phyloP scores from a whole-genome alignment of 2,797 vertebrate species.

The Cephalopachus bancanus region DNA sequence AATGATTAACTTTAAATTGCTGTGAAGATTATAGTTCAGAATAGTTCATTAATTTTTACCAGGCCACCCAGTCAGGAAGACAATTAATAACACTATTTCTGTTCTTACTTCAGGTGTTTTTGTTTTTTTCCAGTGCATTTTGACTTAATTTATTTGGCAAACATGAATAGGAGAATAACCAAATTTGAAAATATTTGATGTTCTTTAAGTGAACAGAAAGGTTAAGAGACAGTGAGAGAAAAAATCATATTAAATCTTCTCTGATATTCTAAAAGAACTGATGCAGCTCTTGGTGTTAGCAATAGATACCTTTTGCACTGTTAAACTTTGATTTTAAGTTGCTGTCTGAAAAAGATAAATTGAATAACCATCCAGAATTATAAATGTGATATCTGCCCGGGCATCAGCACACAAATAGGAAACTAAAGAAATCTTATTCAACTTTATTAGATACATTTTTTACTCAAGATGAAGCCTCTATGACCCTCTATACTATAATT shows the following conservation, averaged over 20 bases:
- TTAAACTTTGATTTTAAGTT: slow-evolving; percentile 52
- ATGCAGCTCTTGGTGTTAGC: not conserved
- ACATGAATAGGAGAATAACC: not conserved
- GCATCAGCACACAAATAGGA: slow-evolving; percentile 55
- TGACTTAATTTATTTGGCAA: slow-evolving; percentile 29
- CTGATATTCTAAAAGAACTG: slow-evolving; percentile 45
- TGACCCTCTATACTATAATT: slow-evolving; percentile 48
- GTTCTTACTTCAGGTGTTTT: slow-evolving; percentile 30
- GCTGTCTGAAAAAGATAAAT: slow-evolving; percentile 12
- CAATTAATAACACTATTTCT: not conserved
- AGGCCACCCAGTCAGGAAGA: not conserved
- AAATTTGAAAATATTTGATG: slow-evolving; percentile 17
- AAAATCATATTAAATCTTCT: slow-evolving; percentile 44
- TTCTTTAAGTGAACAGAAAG: not conserved
- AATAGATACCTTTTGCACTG: not conserved
- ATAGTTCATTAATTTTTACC: not conserved
- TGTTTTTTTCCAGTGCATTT: not conserved
- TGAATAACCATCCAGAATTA: slow-evolving; percentile 60
- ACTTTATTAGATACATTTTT: slow-evolving; percentile 75
- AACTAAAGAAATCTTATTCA: not conserved
- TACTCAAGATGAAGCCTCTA: slow-evolving; percentile 21
- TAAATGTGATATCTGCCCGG: slow-evolving; percentile 52
- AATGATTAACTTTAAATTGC: not conserved
- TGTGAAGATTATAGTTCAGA: not conserved
- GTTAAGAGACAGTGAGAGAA: not conserved